Evolutionary conservation across 2,797 vertebrate species (phyloP).

Genomic region (Sebastes dallii): DNA sequence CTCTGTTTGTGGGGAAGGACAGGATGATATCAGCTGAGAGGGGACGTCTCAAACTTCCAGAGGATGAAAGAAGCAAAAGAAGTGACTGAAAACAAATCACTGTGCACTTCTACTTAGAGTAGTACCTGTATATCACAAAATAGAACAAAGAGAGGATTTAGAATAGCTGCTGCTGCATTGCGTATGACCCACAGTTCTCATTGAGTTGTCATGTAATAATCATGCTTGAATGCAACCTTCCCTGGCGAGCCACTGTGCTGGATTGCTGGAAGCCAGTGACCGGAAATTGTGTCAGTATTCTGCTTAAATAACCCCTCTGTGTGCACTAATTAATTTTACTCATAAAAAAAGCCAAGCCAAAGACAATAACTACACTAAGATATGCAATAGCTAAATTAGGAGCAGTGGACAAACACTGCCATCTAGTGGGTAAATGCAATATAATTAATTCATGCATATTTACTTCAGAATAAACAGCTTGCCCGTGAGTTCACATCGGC

Average conservation of each 20-base stretch:
- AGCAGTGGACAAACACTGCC: slow-evolving; percentile 59
- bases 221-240: neutral
- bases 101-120: neutral
- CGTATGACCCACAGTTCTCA: neutral
- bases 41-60: neutral
- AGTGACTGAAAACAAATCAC: neutral
- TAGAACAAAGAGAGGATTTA: neutral
- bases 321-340: neutral
- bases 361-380: neutral
- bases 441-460: neutral
- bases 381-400: neutral
- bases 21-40: neutral
- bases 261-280: neutral
- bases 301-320: neutral
- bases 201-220: neutral
- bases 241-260: neutral
- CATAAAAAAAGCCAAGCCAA: neutral
- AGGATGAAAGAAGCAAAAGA: neutral
- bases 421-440: slow-evolving; percentile 62
- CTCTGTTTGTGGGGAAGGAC: neutral
- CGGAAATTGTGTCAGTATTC: neutral
- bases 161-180: neutral
- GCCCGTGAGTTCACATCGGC: neutral
- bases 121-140: neutral
- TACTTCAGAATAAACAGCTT: neutral